Evolutionary conservation across 2,113 vertebrate species (phyloP), one percentile per base, ranked within the genome.

Genomic region (Ramphastos sulfuratus): DNA sequence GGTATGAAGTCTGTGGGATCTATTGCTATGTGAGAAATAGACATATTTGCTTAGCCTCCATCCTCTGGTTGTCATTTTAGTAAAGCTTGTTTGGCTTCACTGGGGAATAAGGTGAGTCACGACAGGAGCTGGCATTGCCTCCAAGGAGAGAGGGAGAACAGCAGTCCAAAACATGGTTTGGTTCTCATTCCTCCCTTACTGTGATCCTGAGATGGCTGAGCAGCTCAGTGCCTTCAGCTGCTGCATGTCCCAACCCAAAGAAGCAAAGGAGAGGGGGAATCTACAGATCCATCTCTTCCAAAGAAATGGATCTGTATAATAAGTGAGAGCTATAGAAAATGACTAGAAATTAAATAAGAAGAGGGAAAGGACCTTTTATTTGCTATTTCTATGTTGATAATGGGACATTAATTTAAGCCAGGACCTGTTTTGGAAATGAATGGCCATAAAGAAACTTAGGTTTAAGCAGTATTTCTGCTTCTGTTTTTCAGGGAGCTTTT

Each of bases 321-420:
- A 58, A 17, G 56, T 48, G 82, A 91, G 39, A 85, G 13, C 7
- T 70, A n/a, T 17, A 17, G 48, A 80, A 85, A 93, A 87, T 30
- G 8, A 77, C 82, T 83, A 30, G 28, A 89, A 89, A 76, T 56
- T 20, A 54, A 44, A 21, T 35, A 61, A 70, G 33, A 83, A 79
- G 50, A 27, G 12, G 60, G 54, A 85, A 73, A 44, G 7, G 9
- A 17, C 13, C 20, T 86, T 93, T 74, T 65, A 67, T 78, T 88
- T 83, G 39, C 37, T 74, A 21, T 74, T 90, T 88, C 54, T 86
- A n/a, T 25, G 7, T 23, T 21, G 37, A 86, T 72, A 83, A 81
- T 46, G 82, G 28, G 46, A 58, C 15, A 67, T 21, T 83, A 82
- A 73, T 90, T 94, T 88, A 92, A 94, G 82, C 35, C 54, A 93